Conservation (phyloP, 2,888 invertebrate genomes). For the Lamellibrachia columna region DNA sequence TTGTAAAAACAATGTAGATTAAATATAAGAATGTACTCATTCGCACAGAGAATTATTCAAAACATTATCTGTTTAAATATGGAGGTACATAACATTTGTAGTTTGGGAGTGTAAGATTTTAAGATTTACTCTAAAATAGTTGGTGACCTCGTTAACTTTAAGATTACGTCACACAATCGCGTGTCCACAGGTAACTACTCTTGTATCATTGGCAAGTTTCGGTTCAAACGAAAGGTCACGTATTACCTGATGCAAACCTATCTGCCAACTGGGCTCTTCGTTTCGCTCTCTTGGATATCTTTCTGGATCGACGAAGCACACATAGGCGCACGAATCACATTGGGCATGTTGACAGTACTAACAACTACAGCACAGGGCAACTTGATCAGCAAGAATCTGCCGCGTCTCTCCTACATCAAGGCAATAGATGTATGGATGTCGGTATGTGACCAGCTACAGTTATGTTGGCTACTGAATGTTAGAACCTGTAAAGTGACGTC, state of each 20-base stretch:
- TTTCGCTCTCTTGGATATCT: neutral
- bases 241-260: neutral
- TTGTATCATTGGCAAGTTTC: no score
- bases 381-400: conserved; percentile 30
- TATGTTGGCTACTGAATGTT: neutral
- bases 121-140: no score
- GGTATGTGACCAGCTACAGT: conserved; percentile 25
- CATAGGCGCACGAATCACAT: neutral
- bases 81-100: no score
- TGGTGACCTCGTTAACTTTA: no score
- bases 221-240: neutral
- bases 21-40: no score
- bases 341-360: conserved; percentile 32
- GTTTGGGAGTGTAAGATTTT: no score
- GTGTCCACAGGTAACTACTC: no score
- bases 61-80: no score
- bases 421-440: conserved; percentile 46
- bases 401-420: conserved; percentile 29
- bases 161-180: no score
- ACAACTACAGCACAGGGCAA: conserved; percentile 37
- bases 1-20: no score
- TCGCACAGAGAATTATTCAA: no score
- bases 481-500: no score
- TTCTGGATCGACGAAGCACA: neutral
- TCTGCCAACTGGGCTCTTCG: neutral